Evolutionary conservation across 2,113 vertebrate genomes (phyloP), one percentile per base, ranked within the genome.

Genomic region (Oryzias celebensis): DNA sequence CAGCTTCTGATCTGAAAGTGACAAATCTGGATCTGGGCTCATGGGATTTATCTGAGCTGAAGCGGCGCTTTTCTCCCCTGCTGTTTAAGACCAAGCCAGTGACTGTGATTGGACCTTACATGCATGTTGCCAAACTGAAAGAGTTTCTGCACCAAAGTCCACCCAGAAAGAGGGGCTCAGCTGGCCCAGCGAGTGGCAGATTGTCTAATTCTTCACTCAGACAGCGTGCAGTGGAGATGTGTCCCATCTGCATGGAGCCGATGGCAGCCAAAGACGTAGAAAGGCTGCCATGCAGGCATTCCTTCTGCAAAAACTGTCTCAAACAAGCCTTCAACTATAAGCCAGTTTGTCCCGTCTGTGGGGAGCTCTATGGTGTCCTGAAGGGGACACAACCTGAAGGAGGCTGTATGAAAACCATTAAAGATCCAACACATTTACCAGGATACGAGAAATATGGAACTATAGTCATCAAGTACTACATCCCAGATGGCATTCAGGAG

Each of bases 341-440:
- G 58, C 89, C 91, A 0, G 77, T 88, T 0, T 93, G 92, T 31
- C 91, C 92, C 0, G 81, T 85, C 1, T 93, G 92, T 61, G 92
- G 92, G 17, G 5, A 42, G 20, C 2, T 92, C 6, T 90, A 92
- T 1, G 90, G 91, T 0, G 45, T 51, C 10, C 7, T 93, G 46
- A 88, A 23, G 5, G 92, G 92, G 7, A 91, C 73, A 0, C 91
- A 92, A 15, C 92, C 92, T 10, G 64, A 82, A 0, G 77, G 70
- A 58, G 90, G 88, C 0, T 55, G 0, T 6, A 91, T 93, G 90
- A 15, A 36, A 0, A 3, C 46, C 52, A 66, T 26, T 8, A 53
- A 0, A 0, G 10, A 1, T 0, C 0, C 3, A 0, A 46, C 65
- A 0, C 20, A 62, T 54, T 58, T 93, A 52, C 88, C 88, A 17